phyloP scores from a whole-genome alignment of 2,888 invertebrate species.

The Eristalis intricaria region DNA sequence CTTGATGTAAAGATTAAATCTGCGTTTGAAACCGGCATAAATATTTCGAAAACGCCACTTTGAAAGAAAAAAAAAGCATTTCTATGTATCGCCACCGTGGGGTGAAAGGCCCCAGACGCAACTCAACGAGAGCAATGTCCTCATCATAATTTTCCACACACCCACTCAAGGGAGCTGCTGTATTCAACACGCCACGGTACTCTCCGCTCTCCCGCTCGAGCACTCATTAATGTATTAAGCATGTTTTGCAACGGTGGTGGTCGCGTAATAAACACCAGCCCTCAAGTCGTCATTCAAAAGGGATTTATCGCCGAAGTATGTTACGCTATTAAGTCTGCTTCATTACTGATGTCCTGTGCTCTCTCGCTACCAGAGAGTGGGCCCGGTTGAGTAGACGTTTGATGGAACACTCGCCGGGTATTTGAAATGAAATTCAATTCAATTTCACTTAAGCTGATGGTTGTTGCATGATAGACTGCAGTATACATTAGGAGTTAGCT shows the following conservation, averaged over 20 bases:
- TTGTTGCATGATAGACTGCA: conserved; percentile 65
- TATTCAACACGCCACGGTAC: background rate
- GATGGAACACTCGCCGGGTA: background rate
- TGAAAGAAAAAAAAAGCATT: background rate
- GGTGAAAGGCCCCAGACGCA: conserved; percentile 18
- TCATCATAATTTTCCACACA: conserved; percentile 33
- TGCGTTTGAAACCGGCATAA: background rate
- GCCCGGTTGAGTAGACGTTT: background rate
- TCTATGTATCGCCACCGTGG: conserved; percentile 10
- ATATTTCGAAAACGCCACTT: background rate
- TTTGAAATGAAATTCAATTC: conserved; percentile 63
- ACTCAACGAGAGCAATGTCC: conserved; percentile 58
- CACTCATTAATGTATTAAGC: conserved; percentile 69
- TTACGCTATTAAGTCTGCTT: conserved; percentile 2
- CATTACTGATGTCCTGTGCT: conserved; percentile 20
- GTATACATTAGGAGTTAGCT: background rate
- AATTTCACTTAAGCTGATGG: conserved; percentile 42
- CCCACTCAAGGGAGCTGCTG: conserved; percentile 10
- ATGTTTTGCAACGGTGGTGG: conserved; percentile 54
- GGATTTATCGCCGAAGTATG: conserved; percentile 51
- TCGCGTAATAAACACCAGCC: conserved; percentile 52
- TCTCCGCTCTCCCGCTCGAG: conserved; percentile 3
- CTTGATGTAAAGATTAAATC: background rate
- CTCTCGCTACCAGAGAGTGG: background rate
- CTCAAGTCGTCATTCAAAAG: conserved; percentile 57